phyloP scores from a whole-genome alignment of 1,140 invertebrate genomes.

The Euura saliciscinereae region DNA sequence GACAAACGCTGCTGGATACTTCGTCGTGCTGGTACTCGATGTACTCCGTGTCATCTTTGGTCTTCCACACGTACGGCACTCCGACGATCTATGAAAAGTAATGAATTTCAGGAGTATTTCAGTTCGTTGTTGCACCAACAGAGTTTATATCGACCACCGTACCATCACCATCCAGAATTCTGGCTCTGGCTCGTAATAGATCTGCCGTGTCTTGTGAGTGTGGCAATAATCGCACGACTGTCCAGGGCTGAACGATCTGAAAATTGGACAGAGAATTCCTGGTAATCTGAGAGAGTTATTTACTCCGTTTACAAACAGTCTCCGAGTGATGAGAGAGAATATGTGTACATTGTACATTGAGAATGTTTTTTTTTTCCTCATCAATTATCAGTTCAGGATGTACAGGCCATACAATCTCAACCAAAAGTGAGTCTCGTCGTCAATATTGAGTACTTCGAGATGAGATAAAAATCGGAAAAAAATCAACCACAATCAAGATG shows the following conservation, averaged over 20 bases:
- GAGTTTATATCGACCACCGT: slow-evolving; percentile 35
- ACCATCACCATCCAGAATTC: slow-evolving; percentile 93
- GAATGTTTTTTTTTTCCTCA: slow-evolving; percentile 6
- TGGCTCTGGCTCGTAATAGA: slow-evolving; percentile 85
- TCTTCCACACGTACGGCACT: slow-evolving; percentile 70
- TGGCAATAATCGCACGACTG: slow-evolving; percentile 83
- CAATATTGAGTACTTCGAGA: no score
- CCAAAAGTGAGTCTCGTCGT: no score
- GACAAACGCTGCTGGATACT: slow-evolving; percentile 78
- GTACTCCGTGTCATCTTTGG: slow-evolving; percentile 70
- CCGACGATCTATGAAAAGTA: slow-evolving; percentile 67
- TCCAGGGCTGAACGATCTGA: slow-evolving; percentile 83
- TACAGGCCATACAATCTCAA: no score
- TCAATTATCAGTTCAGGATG: no score
- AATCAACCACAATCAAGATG: no score
- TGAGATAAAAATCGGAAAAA: no score
- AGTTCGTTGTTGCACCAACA: slow-evolving; percentile 13
- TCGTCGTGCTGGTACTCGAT: slow-evolving; percentile 77
- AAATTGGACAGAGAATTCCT: slow-evolving; percentile 40
- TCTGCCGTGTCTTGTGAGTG: slow-evolving; percentile 86
- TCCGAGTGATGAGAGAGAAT: slow-evolving; percentile 16
- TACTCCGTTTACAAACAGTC: slow-evolving; percentile 8
- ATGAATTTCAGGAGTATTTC: slow-evolving; percentile 11
- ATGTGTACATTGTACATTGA: slow-evolving; percentile 24
- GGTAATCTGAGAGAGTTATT: no score